phyloP scores from a whole-genome alignment of 2,888 invertebrate genomes.

The Galerucella nymphaeae region DNA sequence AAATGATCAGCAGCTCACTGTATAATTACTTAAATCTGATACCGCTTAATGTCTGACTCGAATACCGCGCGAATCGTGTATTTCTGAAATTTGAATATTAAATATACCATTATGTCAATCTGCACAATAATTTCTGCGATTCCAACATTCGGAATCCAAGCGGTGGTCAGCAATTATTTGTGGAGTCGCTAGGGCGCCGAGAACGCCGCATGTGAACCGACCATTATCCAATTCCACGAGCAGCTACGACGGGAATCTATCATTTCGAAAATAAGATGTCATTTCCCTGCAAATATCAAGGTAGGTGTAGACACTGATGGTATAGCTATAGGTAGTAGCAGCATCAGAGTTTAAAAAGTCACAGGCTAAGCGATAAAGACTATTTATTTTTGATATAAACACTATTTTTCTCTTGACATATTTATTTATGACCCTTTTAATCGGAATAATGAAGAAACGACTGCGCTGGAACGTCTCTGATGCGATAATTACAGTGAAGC shows the following conservation, averaged over 20 bases:
- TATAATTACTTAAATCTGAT: conserved; percentile 40
- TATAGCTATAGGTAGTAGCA: background rate
- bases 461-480: too few species aligned
- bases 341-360: background rate
- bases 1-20: conserved; percentile 34
- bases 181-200: conserved; percentile 29
- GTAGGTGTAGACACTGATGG: conserved; percentile 6
- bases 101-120: conserved; percentile 44
- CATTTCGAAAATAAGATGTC: conserved; percentile 34
- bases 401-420: too few species aligned
- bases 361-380: background rate
- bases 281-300: conserved; percentile 23
- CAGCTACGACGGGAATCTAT: conserved; percentile 35
- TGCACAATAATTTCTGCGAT: conserved; percentile 44
- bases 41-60: conserved; percentile 29
- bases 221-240: conserved; percentile 34
- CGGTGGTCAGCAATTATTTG: conserved; percentile 36
- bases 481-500: too few species aligned
- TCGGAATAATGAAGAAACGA: too few species aligned
- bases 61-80: conserved; percentile 35
- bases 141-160: conserved; percentile 41
- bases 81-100: conserved; percentile 43
- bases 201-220: conserved; percentile 38
- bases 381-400: too few species aligned
- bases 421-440: too few species aligned